Evolutionary conservation across 1,140 invertebrate species (phyloP), one percentile per base, ranked within the genome.

Genomic region (Drosophila repletoides): DNA sequence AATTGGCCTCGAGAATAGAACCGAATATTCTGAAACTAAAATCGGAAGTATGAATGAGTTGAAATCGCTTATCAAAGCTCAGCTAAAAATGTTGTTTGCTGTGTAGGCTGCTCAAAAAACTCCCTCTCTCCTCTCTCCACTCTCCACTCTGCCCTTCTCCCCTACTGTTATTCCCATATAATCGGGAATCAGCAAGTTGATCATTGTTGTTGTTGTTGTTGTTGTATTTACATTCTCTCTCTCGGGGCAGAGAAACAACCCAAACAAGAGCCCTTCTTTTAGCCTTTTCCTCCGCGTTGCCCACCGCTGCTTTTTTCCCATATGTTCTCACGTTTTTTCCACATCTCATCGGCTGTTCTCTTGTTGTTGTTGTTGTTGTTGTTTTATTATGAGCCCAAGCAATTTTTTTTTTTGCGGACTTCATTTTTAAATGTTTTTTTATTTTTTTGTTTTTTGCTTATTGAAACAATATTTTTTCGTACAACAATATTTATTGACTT

Each of bases 401-500:
- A 15, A 22, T 53, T 56, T 33, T 60, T 71, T 75, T 77, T 72
- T 83, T 66, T 59, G 74, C 79, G 34, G 73, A 63, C 73, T 74
- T 64, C 29, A 45, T 64, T 73, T 76, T 34, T 17, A 26, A 36
- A 38, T 19, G 10, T 21, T 53, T 74, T 58, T 58, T 51, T 59
- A 28, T 22, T 26, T 17, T 67, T 38, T 51, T 24, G 36, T 61
- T 74, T 79, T 75, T 53, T 87, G 80, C 80, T 87, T 87, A 80
- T 87, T 86, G 76, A 86, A 87, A 86, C 72, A 86, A 86, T 86
- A 86, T 86, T 86, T 86, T 72, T 65, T 72, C 56, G 72, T 72
- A 58, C 41, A 75, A 75, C 72, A 75, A 75, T 75, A 75, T 75
- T 86, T 86, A 86, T 86, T 86, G 80, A 86, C 81, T 86, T 86